These are phyloP conservation scores for Allygus modestus DNA, from an alignment of 2,888 invertebrate species.

Conservation along the genomic window DNA sequence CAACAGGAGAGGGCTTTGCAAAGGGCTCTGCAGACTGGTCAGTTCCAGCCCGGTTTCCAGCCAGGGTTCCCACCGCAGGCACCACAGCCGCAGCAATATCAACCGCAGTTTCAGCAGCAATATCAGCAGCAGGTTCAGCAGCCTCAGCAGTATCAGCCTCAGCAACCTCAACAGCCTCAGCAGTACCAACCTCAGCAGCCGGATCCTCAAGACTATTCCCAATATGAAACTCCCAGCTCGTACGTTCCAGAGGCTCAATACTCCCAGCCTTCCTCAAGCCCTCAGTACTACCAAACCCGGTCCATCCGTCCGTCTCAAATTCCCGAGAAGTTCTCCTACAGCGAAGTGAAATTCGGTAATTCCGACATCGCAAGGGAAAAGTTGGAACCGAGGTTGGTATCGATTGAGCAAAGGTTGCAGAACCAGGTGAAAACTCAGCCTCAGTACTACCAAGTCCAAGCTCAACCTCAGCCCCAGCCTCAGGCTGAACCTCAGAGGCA, in stretches of 20 bases:
- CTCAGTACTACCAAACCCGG: slow-evolving; percentile 44
- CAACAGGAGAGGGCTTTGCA: slow-evolving; percentile 62
- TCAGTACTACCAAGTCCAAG: neutral
- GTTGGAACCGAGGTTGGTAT: slow-evolving; percentile 49
- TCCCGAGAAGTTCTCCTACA: slow-evolving; percentile 64
- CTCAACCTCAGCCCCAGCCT: slow-evolving; percentile 54
- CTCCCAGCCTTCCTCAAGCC: slow-evolving; percentile 1
- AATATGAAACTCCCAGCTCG: slow-evolving; percentile 32
- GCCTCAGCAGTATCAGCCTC: slow-evolving; percentile 20
- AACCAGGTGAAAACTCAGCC: slow-evolving; percentile 53
- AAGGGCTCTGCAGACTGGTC: slow-evolving; percentile 44
- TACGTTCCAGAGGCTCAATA: slow-evolving; percentile 3
- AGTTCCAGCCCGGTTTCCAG: slow-evolving; percentile 58
- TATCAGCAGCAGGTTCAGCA: slow-evolving; percentile 9
- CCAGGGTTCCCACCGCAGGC: neutral
- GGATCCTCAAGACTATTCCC: slow-evolving; percentile 12
- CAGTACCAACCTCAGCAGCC: slow-evolving; percentile 48
- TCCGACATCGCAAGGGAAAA: slow-evolving; percentile 59
- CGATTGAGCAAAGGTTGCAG: slow-evolving; percentile 52
- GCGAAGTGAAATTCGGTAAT: slow-evolving; percentile 64
- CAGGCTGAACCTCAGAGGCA: slow-evolving; percentile 2
- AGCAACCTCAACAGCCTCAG: neutral
- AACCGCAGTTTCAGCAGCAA: slow-evolving; percentile 27
- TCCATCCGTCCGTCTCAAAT: slow-evolving; percentile 20
- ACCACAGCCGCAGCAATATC: slow-evolving; percentile 11